Conservation (phyloP, 2,113 vertebrate species). For the Pholis gunnellus region DNA sequence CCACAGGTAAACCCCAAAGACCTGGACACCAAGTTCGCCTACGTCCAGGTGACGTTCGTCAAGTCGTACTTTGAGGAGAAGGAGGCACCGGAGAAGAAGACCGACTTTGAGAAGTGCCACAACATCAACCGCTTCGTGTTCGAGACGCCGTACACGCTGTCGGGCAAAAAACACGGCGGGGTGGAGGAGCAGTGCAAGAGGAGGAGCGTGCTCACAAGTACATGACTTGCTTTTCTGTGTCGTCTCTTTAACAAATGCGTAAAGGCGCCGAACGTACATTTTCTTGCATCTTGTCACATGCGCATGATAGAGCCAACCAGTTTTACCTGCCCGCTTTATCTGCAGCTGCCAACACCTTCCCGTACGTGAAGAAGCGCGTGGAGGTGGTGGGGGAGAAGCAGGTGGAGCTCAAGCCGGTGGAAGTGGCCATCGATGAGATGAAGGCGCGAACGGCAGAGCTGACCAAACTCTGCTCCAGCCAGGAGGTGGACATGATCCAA, state of each 20-base stretch:
- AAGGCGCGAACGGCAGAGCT: constrained; percentile 91
- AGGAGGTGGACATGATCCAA: constrained; percentile 97
- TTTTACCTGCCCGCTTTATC: neutral
- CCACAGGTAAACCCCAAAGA: constrained; percentile 93
- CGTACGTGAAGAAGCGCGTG: constrained; percentile 97
- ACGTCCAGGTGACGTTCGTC: constrained; percentile 96
- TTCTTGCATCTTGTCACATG: neutral
- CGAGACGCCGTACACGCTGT: constrained; percentile 95
- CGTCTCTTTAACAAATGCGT: neutral
- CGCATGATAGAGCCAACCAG: accelerated
- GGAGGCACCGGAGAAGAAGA: constrained; percentile 92
- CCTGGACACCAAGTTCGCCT: constrained; percentile 92
- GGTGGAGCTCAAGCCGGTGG: constrained; percentile 93
- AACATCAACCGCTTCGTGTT: constrained; percentile 96
- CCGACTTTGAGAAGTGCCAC: constrained; percentile 94
- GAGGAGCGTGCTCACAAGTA: constrained; percentile 92
- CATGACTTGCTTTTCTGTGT: constrained; percentile 35
- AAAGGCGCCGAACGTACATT: neutral
- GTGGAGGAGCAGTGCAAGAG: constrained; percentile 98
- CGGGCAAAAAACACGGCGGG: constrained; percentile 95
- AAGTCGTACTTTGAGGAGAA: constrained; percentile 97
- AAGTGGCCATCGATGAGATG: constrained; percentile 96
- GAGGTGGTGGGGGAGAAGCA: constrained; percentile 91
- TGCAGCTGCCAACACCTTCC: constrained; percentile 92
- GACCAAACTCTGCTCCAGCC: constrained; percentile 89